A percentile compares a stretch with the other conserved stretches of the same genome.
Evolutionary conservation across 2,888 invertebrate genomes (phyloP).

Genomic region (Lasioglossum leucozonium): DNA sequence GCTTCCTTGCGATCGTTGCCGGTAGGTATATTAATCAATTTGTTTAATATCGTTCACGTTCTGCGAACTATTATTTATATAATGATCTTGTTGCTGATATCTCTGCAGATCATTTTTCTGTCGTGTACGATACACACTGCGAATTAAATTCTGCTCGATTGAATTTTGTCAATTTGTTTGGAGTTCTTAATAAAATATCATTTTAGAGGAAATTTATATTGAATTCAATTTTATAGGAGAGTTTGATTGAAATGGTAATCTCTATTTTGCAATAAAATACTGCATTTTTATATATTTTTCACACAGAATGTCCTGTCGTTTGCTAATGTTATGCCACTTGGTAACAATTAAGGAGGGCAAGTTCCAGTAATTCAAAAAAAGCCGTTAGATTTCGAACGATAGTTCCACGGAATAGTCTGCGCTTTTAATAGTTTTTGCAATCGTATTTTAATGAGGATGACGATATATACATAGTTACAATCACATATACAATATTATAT

Average conservation of each 20-base stretch:
- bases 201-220: background rate
- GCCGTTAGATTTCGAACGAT: background rate
- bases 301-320: background rate
- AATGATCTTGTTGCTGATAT: background rate
- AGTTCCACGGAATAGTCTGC: background rate
- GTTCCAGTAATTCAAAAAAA: background rate
- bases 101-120: background rate
- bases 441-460: conserved; percentile 75
- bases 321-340: background rate
- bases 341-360: background rate
- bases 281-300: background rate
- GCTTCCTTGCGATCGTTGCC: background rate
- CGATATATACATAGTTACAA: conserved; percentile 80
- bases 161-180: background rate
- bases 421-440: conserved; percentile 51
- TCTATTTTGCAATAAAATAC: background rate
- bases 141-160: background rate
- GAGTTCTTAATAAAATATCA: background rate
- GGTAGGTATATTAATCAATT: background rate
- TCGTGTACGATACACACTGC: background rate
- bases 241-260: background rate
- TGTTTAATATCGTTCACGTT: background rate
- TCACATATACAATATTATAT: conserved; percentile 80
- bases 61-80: background rate
- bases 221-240: background rate